Percentiles rank a stretch among this genome's conserved stretches.
phyloP scores from a whole-genome alignment of 2,888 invertebrate species.

The Notodromas monacha region DNA sequence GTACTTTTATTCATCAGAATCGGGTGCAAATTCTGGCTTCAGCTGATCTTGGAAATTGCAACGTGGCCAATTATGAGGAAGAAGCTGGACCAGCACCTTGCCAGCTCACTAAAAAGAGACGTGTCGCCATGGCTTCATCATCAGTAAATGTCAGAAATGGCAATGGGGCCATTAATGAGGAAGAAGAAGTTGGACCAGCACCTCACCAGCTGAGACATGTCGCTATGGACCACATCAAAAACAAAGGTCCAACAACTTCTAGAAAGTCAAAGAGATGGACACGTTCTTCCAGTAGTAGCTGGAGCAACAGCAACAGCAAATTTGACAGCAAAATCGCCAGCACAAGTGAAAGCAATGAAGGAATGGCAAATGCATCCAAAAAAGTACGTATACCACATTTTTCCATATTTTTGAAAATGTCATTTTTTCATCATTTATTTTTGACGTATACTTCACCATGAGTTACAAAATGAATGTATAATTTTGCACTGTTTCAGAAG shows the following conservation, averaged over 20 bases:
- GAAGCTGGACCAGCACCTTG: constrained; percentile 1
- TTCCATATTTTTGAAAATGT: constrained; percentile 1
- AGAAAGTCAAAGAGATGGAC: constrained; percentile 2
- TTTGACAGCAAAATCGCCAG: not conserved
- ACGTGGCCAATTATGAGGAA: constrained; percentile 1
- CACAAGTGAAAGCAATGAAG: constrained; percentile 1
- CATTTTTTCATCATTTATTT: not conserved
- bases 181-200: no score
- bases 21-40: constrained; percentile 4
- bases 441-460: not conserved
- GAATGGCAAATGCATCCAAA: constrained; percentile 4
- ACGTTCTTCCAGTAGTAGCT: constrained; percentile 1
- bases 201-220: no score
- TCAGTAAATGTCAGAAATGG: no score
- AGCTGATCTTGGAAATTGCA: not conserved
- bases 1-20: constrained; percentile 4
- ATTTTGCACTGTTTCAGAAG: constrained; percentile 2
- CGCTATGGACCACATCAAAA: no score
- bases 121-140: no score
- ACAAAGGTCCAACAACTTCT: not conserved
- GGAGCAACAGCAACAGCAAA: no score
- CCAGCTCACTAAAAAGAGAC: no score
- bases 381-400: constrained; percentile 1
- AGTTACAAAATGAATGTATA: not conserved
- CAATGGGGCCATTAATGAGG: no score